A percentile compares a stretch with the other conserved stretches of the same genome.
These are phyloP conservation scores for Lampris megalopsis DNA, from an alignment of 2,113 vertebrate species.

Conservation along the genomic window DNA sequence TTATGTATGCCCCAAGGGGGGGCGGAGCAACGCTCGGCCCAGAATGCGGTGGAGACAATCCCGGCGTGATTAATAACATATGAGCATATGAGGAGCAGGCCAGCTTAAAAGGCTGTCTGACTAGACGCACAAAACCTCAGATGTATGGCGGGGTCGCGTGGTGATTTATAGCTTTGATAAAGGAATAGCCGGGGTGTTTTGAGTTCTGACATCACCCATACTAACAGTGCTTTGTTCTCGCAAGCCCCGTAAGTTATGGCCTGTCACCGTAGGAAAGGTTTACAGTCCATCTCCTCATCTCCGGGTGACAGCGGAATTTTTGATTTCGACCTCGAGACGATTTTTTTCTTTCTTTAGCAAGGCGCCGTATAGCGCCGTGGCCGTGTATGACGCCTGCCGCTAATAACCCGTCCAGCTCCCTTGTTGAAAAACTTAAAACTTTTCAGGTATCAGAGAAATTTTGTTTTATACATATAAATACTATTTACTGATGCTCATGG, in stretches of 20 bases:
- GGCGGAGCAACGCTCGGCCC: slow-evolving; percentile 37
- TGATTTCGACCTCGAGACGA: slow-evolving; percentile 48
- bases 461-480: background rate
- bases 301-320: slow-evolving; percentile 49
- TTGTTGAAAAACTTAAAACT: background rate
- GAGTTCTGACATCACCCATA: slow-evolving; percentile 73
- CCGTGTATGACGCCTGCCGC: slow-evolving; percentile 2
- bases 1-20: slow-evolving; percentile 42
- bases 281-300: slow-evolving; percentile 58
- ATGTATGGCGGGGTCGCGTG: slow-evolving; percentile 7
- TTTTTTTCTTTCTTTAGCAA: slow-evolving; percentile 17
- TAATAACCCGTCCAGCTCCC: background rate
- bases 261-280: slow-evolving; percentile 68
- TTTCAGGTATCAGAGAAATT: too few species aligned
- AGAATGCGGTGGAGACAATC: slow-evolving; percentile 57
- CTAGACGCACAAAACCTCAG: slow-evolving; percentile 32
- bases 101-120: slow-evolving; percentile 60
- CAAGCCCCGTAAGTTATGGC: slow-evolving; percentile 66
- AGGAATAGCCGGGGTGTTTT: slow-evolving; percentile 58
- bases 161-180: slow-evolving; percentile 73
- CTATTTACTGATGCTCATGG: background rate
- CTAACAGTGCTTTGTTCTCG: slow-evolving; percentile 54
- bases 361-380: slow-evolving; percentile 6
- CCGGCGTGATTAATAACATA: slow-evolving; percentile 72
- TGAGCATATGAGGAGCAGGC: slow-evolving; percentile 52